Evolutionary conservation across 2,113 vertebrate genomes (phyloP), one percentile per base, ranked within the genome.

Genomic region (Thunnus maccoyii): DNA sequence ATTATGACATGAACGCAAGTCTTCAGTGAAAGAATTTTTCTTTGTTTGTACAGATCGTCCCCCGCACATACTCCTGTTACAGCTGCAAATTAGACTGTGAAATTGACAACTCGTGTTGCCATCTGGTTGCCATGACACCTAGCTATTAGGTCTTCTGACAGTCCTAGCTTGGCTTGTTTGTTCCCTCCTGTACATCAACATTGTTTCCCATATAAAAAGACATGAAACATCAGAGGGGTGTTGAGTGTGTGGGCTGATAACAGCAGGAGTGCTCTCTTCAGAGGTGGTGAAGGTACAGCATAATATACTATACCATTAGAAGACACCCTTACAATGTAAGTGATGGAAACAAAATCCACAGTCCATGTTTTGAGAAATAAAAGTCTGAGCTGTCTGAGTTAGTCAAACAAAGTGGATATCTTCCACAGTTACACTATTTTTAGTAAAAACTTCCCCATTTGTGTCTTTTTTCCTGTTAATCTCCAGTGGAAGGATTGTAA

Each of bases 81-180:
- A 90, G 86, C 80, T 73, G 93, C 91, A 94, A 92, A 94, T 94
- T 89, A 92, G 90, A 92, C 87, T 94, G 93, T 93, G 93, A 95
- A 94, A 94, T 90, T 89, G 86, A 92, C 90, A 94, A 82, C 78
- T 92, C 78, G 90, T 93, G 92, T 92, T 84, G 87, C 90, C 84
- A 89, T 93, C 71, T 84, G 80, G 93, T 94, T 94, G 91, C 91
- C 89, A 95, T 94, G 93, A 90, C 92, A 89, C 80, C 90, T 72
- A 32, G 85, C 89, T 89, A 94, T 92, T 88, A 88, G 75, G 66
- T 71, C 74, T 82, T 78, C 54, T 80, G 84, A 91, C 66, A 67
- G 77, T 72, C 75, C 62, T 67, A 15, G 67, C 75, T 69, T 30
- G 51, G 64, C 64, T 63, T 89, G 83, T 85, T 76, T 82, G 76